Conservation (phyloP, 2,888 invertebrate genomes). For the Drosophila kuntzei region DNA sequence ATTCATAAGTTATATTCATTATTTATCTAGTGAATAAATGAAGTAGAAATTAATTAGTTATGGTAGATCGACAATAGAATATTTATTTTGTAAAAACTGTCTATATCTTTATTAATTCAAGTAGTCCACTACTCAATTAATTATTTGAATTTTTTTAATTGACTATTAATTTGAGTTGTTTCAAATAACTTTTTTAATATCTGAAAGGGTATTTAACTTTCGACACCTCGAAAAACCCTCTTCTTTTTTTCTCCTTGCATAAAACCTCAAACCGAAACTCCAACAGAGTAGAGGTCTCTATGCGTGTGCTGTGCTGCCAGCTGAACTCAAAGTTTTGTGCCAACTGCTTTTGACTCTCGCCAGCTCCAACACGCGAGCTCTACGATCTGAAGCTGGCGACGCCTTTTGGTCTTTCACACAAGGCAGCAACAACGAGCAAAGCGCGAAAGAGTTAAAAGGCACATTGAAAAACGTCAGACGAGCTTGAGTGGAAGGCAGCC, state of each 20-base stretch:
- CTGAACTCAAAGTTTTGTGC: slow-evolving; percentile 65
- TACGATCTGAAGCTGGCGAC: slow-evolving; percentile 45
- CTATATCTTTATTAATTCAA: too few relatives aligned
- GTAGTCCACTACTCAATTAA: too few relatives aligned
- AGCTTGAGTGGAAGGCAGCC: slow-evolving; percentile 30
- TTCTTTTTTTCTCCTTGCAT: slow-evolving; percentile 17
- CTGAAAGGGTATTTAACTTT: slow-evolving; percentile 28
- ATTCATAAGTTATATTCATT: background rate
- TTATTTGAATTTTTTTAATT: too few relatives aligned
- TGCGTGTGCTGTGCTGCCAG: slow-evolving; percentile 53
- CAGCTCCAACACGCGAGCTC: slow-evolving; percentile 46
- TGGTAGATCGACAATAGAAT: too few relatives aligned
- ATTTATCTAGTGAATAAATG: too few relatives aligned
- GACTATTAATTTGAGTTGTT: background rate
- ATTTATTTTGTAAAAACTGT: too few relatives aligned
- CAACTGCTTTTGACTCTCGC: slow-evolving; percentile 59
- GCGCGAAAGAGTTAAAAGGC: slow-evolving; percentile 76
- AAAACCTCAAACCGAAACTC: slow-evolving; percentile 51
- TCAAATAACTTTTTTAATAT: too few relatives aligned
- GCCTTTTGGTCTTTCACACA: slow-evolving; percentile 72
- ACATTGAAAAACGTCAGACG: slow-evolving; percentile 31
- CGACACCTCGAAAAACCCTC: background rate
- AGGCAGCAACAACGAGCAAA: slow-evolving; percentile 34
- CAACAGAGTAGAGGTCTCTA: slow-evolving; percentile 36
- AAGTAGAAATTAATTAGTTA: too few relatives aligned